phyloP scores from a whole-genome alignment of 2,797 vertebrate genomes.

The Phataginus tetradactyla region DNA sequence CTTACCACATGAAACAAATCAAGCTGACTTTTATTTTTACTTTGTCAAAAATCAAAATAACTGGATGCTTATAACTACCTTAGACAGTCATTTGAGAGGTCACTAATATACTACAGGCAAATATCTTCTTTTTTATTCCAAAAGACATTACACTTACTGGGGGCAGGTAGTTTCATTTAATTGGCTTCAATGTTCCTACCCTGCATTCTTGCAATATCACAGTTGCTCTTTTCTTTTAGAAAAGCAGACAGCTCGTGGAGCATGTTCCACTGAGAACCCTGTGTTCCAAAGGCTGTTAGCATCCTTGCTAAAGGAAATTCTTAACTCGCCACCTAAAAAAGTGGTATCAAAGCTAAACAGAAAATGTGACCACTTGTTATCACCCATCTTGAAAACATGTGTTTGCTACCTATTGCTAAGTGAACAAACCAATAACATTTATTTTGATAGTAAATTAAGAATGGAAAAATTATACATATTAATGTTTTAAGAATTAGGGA shows the following conservation, averaged over 20 bases:
- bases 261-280: not conserved
- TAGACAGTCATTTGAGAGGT: constrained; percentile 24
- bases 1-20: not conserved
- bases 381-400: not conserved
- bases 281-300: not conserved
- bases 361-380: not conserved
- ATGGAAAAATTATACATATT: not conserved
- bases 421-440: not conserved
- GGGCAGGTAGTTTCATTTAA: not conserved
- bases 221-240: not conserved
- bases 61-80: not conserved
- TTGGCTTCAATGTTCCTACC: not conserved
- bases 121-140: constrained; percentile 10
- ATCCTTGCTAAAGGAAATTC: not conserved
- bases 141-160: not conserved
- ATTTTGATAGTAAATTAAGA: constrained; percentile 11
- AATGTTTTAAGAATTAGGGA: not conserved
- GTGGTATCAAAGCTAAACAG: not conserved
- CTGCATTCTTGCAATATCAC: not conserved
- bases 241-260: not conserved
- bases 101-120: not conserved
- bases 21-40: constrained; percentile 16
- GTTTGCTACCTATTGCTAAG: not conserved
- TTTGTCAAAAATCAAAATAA: constrained; percentile 37
- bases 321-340: not conserved